Conservation (phyloP, 2,797 vertebrate species). For the Gymnocypris eckloni region DNA sequence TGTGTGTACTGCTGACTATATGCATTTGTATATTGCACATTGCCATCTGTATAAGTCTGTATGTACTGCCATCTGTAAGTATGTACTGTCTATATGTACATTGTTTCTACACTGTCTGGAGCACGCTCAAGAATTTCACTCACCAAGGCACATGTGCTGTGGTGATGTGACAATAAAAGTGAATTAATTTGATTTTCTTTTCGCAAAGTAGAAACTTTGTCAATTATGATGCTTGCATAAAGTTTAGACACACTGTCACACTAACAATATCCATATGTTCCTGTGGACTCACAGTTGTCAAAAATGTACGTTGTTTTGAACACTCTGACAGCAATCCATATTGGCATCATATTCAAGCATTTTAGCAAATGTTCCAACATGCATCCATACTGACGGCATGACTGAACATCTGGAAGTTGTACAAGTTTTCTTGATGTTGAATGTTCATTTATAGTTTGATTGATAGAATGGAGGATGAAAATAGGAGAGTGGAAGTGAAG, state of each 20-base stretch:
- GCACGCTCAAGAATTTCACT: too few species aligned
- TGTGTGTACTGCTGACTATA: too few species aligned
- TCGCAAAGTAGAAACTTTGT: not conserved
- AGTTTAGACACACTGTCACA: not conserved
- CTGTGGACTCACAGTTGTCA: conserved; percentile 19
- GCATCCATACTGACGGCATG: conserved; percentile 1
- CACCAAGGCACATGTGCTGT: too few species aligned
- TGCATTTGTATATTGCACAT: too few species aligned
- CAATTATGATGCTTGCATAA: not conserved
- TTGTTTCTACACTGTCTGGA: too few species aligned
- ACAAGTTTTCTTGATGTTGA: not conserved
- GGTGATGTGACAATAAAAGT: too few species aligned
- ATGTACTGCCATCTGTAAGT: too few species aligned
- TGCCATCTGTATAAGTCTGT: too few species aligned
- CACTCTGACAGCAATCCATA: conserved; percentile 28
- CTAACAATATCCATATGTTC: conserved; percentile 39
- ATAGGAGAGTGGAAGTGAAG: conserved; percentile 31
- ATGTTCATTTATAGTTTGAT: conserved; percentile 1
- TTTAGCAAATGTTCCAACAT: conserved; percentile 32
- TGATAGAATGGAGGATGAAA: not conserved
- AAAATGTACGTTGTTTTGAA: not conserved
- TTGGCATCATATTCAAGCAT: conserved; percentile 7
- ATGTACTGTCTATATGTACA: too few species aligned
- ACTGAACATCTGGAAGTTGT: conserved; percentile 22
- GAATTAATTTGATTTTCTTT: too few species aligned